Evolutionary conservation across 2,888 invertebrate genomes (phyloP).

Genomic region (Atrina japonica): DNA sequence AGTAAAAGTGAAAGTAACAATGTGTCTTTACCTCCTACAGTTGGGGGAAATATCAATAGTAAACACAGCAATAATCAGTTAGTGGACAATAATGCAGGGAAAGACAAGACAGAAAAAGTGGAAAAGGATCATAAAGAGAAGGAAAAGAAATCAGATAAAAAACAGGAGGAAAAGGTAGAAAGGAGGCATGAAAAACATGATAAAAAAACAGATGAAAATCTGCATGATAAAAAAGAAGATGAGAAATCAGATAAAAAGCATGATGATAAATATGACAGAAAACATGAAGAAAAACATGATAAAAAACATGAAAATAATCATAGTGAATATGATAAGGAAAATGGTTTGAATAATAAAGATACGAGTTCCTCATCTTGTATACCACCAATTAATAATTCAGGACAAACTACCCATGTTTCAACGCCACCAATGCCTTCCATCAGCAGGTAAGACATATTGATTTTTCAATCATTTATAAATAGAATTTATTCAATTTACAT

Average conservation of each 20-base stretch:
- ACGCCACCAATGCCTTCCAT: constrained; percentile 60
- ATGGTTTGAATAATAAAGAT: constrained; percentile 37
- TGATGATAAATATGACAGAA: constrained; percentile 46
- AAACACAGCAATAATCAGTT: constrained; percentile 5
- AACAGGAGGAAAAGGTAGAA: constrained; percentile 28
- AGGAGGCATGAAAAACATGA: constrained; percentile 37
- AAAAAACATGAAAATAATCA: constrained; percentile 39
- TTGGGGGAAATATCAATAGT: constrained; percentile 8
- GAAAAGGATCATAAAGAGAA: constrained; percentile 32
- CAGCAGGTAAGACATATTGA: constrained; percentile 57
- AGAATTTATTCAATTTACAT: too few relatives aligned
- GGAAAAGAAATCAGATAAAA: constrained; percentile 27
- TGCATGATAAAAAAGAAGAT: constrained; percentile 22
- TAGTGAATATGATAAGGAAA: constrained; percentile 49
- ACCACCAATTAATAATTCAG: constrained; percentile 61
- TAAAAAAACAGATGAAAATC: constrained; percentile 34
- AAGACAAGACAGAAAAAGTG: constrained; percentile 30
- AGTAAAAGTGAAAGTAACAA: constrained; percentile 35
- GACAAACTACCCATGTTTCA: constrained; percentile 45
- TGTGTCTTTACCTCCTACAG: constrained; percentile 43
- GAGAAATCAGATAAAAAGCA: constrained; percentile 42
- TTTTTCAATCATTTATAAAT: too few relatives aligned
- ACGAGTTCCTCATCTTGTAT: constrained; percentile 50
- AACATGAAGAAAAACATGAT: constrained; percentile 42
- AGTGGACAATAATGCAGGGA: constrained; percentile 6